Base-by-base conservation (phyloP, 2,797 vertebrate genomes). In the Australoheros facetus region DNA sequence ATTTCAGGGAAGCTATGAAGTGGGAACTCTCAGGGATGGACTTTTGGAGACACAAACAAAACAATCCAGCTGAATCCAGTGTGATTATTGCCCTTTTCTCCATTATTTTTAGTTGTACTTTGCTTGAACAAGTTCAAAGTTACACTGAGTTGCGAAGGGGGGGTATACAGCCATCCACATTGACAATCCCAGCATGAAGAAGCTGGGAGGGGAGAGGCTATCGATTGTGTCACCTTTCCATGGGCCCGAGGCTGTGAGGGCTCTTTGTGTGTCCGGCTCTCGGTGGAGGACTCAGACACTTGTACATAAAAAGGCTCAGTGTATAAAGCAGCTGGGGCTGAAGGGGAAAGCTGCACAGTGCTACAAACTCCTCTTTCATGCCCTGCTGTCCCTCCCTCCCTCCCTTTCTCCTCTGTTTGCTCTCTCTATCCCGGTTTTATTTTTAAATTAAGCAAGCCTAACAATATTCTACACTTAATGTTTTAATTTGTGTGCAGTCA, bases 171-270 rank as follows among this genome's bases (percentile, higher is more conserved):
- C 76, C 60, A 77, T 51, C 73, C 57, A 73, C 59, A 82, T 62
- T 58, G 42, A 76, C 82, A 88, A 81, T 80, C 74, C 58, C 72
- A 51, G 80, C 80, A 79, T 73, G 85, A 83, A 82, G 51, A 77
- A 70, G 83, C 71, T 23, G 14, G 78, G 73, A 81, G 55, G 71
- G 53, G 82, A 76, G 81, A 83, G 70, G 70, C 79, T 89, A 93
- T 93, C 88, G 93, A 94, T 93, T 91, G 89, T 92, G 93, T 94
- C 94, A 94, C 88, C 88, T 94, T 87, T 92, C 93, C 87, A 86
- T 77, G 72, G 76, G 84, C 89, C 79, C 1, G 45, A 78, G 88
- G 92, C 92, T 91, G 86, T 86, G 88, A 91, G 90, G 85, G 89
- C 90, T 92, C 91, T 93, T 89, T 92, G 86, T 91, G 85, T 80